phyloP scores from a whole-genome alignment of 2,888 invertebrate species.

The Lasioglossum figueresi region DNA sequence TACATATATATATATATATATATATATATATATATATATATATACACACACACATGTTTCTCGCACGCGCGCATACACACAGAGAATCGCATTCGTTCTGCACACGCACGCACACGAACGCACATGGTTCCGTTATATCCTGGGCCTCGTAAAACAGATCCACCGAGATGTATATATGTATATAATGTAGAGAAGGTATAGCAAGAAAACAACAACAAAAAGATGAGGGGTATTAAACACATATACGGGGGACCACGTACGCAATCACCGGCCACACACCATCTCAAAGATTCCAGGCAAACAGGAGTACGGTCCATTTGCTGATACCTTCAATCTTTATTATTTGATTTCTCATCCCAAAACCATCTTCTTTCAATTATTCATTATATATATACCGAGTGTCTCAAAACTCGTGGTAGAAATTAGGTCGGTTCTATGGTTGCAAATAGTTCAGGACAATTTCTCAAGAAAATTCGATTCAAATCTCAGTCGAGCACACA shows the following conservation, averaged over 20 bases:
- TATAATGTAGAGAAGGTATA: conserved; percentile 26
- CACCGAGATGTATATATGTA: conserved; percentile 40
- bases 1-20: conserved; percentile 28
- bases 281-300: conserved; percentile 72
- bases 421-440: too few relatives aligned
- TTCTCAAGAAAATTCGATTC: too few relatives aligned
- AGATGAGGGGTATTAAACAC: conserved; percentile 38
- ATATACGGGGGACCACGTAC: conserved; percentile 65
- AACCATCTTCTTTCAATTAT: neutral
- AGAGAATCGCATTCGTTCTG: conserved; percentile 20
- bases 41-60: conserved; percentile 32
- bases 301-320: conserved; percentile 80
- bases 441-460: too few relatives aligned
- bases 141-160: conserved; percentile 63
- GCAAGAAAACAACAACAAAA: conserved; percentile 33
- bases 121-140: conserved; percentile 65
- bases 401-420: too few relatives aligned
- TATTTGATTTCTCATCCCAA: neutral
- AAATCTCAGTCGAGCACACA: too few relatives aligned
- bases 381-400: too few relatives aligned
- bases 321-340: conserved; percentile 65
- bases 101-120: conserved; percentile 33
- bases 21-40: conserved; percentile 36
- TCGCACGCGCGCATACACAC: conserved; percentile 20
- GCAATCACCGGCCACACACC: conserved; percentile 74